Evolutionary conservation across 2,888 invertebrate species (phyloP).

Genomic region (Leucophora obtusa): DNA sequence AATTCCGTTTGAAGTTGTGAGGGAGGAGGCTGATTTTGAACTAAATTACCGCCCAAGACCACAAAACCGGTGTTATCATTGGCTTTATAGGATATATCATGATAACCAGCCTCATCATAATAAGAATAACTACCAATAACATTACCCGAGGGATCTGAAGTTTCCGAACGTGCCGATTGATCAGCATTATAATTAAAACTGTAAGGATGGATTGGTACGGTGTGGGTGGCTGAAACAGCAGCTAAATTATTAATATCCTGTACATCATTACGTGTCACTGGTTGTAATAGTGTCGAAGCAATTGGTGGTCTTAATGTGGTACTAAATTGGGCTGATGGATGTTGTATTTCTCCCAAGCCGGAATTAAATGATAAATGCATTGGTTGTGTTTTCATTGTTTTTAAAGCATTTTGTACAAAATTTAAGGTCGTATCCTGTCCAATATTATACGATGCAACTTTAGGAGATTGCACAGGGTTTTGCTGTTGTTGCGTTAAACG

Average conservation of each 20-base stretch:
- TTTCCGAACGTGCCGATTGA: constrained; percentile 73
- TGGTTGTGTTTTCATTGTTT: constrained; percentile 59
- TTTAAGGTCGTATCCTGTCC: constrained; percentile 53
- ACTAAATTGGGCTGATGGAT: neutral
- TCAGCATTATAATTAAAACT: constrained; percentile 73
- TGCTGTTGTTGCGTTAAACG: constrained; percentile 1
- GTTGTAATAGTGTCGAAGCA: constrained; percentile 19
- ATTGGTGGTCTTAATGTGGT: neutral
- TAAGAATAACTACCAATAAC: constrained; percentile 83
- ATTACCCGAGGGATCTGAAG: constrained; percentile 73
- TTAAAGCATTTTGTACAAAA: constrained; percentile 66
- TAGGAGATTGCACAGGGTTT: constrained; percentile 8
- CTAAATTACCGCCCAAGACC: constrained; percentile 76
- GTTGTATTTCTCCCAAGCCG: constrained; percentile 46
- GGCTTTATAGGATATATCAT: constrained; percentile 86
- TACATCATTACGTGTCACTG: constrained; percentile 37
- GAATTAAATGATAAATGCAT: constrained; percentile 51
- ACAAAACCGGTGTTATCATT: constrained; percentile 85
- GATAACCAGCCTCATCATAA: constrained; percentile 85
- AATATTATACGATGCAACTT: constrained; percentile 36
- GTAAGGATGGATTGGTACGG: constrained; percentile 56
- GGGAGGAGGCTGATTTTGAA: constrained; percentile 49
- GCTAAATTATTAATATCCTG: constrained; percentile 52
- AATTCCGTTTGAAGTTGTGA: constrained; percentile 47
- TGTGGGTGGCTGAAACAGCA: neutral